Base-by-base conservation (phyloP, 2,888 invertebrate genomes). In the Synanthedon vespiformis region DNA sequence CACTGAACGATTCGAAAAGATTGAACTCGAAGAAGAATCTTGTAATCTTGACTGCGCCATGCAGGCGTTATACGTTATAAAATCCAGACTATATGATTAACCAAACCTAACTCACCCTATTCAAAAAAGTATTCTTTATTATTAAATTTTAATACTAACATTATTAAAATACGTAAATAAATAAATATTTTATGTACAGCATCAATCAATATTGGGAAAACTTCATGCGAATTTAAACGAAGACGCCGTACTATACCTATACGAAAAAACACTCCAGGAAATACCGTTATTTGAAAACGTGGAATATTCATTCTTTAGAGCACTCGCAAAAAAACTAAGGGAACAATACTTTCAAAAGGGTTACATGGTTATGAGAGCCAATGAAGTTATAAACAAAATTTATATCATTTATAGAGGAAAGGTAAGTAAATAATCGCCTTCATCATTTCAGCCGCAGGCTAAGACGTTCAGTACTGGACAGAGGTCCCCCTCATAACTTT, bases 231-330 rank as follows among this genome's bases (percentile, higher is more conserved):
- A 87, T 61, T 65, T 89, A 54, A 86, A 88, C 60, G 89, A 89
- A 78, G 89, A 89, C 58, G 84, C 86, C 4, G 85, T 89, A 13
- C 67, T 88, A 48, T 84, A 80, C 56, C 80, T 89, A 79, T 89
- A 89, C 58, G 89, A 89, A 61, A 80, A 82, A 56, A 89, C 89
- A 0, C 65, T 89, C 51, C 63, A 80, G 57, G 86, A 88, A 67
- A 89, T 89, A 60, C 88, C 89, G 10, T 61, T 89, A 50, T 89
- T 89, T 56, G 86, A 88, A 64, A 77, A 83, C 55, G 82, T 89
- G 0, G 89, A 89, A 53, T 77, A 77, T 58, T 86, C 88, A 0
- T 89, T 89, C 71, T 87, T 89, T 58, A 77, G 89, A 66, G 84
- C 88, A 3, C 80, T 89, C 55, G 88, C 88, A 1, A 89, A 87